phyloP scores from a whole-genome alignment of 2,888 invertebrate genomes.

The Drosophila silvestris region DNA sequence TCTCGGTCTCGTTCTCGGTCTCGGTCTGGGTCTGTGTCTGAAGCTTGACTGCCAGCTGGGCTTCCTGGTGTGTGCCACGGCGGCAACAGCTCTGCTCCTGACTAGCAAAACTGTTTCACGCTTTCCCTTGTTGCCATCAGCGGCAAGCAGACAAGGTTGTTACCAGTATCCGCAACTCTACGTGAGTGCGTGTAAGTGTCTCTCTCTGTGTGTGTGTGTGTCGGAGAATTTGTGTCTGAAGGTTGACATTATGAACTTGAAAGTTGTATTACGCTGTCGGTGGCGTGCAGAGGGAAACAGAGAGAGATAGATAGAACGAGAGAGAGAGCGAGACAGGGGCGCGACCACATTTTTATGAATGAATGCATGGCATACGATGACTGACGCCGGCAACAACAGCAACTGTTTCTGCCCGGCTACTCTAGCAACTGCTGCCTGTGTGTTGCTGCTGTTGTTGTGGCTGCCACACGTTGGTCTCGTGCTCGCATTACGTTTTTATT shows the following conservation, averaged over 20 bases:
- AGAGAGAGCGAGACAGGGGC: neutral
- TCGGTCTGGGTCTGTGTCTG: slow-evolving; percentile 42
- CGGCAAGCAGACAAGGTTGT: slow-evolving; percentile 42
- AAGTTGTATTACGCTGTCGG: slow-evolving; percentile 69
- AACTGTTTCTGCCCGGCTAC: slow-evolving; percentile 14
- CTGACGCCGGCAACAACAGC: slow-evolving; percentile 33
- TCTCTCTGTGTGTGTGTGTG: slow-evolving; percentile 36
- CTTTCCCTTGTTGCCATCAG: slow-evolving; percentile 62
- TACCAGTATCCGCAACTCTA: slow-evolving; percentile 24
- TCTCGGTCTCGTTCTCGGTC: slow-evolving; percentile 14
- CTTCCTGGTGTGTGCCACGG: slow-evolving; percentile 49
- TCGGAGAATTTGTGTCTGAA: slow-evolving; percentile 65
- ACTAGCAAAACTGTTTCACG: slow-evolving; percentile 72
- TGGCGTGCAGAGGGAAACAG: slow-evolving; percentile 1
- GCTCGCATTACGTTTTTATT: slow-evolving; percentile 53
- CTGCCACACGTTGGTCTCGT: slow-evolving; percentile 53
- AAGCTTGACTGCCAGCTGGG: slow-evolving; percentile 51
- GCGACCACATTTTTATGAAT: slow-evolving; percentile 72
- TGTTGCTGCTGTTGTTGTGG: slow-evolving; percentile 11
- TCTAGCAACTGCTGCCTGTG: slow-evolving; percentile 3
- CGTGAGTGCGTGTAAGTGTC: slow-evolving; percentile 19
- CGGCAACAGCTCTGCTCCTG: slow-evolving; percentile 38
- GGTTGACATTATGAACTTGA: slow-evolving; percentile 85
- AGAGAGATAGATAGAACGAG: neutral
- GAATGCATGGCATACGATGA: slow-evolving; percentile 69